Evolutionary conservation across 2,797 vertebrate species (phyloP), one percentile per base, ranked within the genome.

Genomic region (Percopsis omiscomaycus): DNA sequence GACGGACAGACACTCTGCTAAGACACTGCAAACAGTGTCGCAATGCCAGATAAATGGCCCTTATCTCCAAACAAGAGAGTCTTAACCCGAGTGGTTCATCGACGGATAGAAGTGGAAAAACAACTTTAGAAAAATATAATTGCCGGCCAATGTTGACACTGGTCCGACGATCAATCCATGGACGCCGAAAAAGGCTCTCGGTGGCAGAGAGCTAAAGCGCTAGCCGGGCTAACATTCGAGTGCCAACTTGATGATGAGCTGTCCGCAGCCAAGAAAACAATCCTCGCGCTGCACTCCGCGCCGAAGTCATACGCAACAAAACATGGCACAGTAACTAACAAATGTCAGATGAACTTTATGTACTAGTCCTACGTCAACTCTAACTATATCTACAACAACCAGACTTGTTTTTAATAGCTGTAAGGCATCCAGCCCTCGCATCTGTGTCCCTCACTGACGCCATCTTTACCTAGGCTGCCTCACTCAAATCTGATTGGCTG

Each of bases 381-480:
- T 55, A 16, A 51, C 46, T 46, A 16, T 71, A 68, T 73, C 71
- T 53, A 54, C 64, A 59, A 55, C 75, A 60, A 63, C 13, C 64
- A 53, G 51, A 47, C 5, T 50, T 71, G 46, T 77, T 84, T 89
- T 80, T 74, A 65, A 28, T 67, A 64, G 67, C 71, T 65, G 75
- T 63, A 59, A 78, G 69, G 75, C 69, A 73, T 76, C 72, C 75
- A 63, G 80, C 69, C 65, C 66, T 77, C 32, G 76, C 80, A 81
- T 69, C 77, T 61, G 71, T 71, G 37, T 53, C 60, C 65, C 63
- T 73, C 77, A 12, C 68, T 52, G 90, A 84, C 91, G 92, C 92
- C 92, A 93, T 93, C 78, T 93, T 93, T 88, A 83, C 80, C 83
- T 71, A 80, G 61, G 85, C 75, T 65, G 64, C 56, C 66, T 49